phyloP scores from a whole-genome alignment of 2,888 invertebrate species.

The Chaetogeoica ovagalla region DNA sequence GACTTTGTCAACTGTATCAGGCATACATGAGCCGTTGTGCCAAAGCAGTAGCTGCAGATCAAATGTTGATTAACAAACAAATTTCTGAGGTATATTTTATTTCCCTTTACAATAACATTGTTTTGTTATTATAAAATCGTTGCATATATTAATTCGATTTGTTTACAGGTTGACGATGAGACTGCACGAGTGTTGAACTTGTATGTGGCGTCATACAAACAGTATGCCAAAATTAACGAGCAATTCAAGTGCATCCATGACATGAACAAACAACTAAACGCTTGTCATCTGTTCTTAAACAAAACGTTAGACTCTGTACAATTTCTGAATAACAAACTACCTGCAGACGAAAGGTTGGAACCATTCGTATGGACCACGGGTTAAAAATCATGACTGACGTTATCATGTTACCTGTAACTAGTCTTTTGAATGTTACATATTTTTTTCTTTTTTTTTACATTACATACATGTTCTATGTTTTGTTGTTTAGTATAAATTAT shows the following conservation, averaged over 20 bases:
- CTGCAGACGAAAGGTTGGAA: slow-evolving; percentile 79
- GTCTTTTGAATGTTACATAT: background rate
- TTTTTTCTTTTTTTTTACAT: too few relatives aligned
- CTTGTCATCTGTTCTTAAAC: slow-evolving; percentile 79
- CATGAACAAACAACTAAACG: slow-evolving; percentile 77
- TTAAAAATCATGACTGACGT: background rate
- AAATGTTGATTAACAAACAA: slow-evolving; percentile 72
- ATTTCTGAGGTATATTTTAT: slow-evolving; percentile 70
- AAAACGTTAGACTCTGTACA: slow-evolving; percentile 85
- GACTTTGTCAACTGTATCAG: slow-evolving; percentile 79
- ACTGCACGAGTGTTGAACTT: slow-evolving; percentile 70
- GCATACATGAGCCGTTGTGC: slow-evolving; percentile 82
- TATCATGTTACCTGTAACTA: slow-evolving; percentile 3
- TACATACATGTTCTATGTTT: background rate
- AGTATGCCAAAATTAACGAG: slow-evolving; percentile 83
- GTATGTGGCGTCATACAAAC: slow-evolving; percentile 80
- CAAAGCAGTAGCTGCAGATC: slow-evolving; percentile 78
- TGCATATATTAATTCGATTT: slow-evolving; percentile 51
- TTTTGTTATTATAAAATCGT: background rate
- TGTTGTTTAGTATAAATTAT: slow-evolving; percentile 17
- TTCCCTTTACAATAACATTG: slow-evolving; percentile 55
- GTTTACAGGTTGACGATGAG: slow-evolving; percentile 70
- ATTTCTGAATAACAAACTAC: slow-evolving; percentile 79
- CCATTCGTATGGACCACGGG: slow-evolving; percentile 70
- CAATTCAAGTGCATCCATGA: slow-evolving; percentile 80